These are phyloP conservation scores for Desmodus rotundus DNA, from an alignment of 2,113 vertebrate genomes.

Conservation along the genomic window DNA sequence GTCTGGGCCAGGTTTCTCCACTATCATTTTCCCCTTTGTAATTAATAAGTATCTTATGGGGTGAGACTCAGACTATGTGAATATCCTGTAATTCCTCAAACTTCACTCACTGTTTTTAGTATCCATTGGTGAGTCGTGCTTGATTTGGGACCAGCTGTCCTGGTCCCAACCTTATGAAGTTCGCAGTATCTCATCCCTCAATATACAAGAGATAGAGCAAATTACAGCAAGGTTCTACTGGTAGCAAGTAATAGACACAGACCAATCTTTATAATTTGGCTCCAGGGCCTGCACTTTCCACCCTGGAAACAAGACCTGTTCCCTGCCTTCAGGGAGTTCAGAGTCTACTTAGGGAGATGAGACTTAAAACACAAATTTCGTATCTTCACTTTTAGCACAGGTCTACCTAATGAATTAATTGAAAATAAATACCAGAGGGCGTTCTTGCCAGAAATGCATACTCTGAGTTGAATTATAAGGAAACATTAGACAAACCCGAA, in stretches of 20 bases:
- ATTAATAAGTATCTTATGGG: background rate
- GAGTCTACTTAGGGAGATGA: constrained; percentile 10
- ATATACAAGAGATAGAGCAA: background rate
- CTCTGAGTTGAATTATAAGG: constrained; percentile 24
- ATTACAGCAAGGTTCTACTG: background rate
- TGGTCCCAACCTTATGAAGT: background rate
- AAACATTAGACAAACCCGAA: constrained; percentile 34
- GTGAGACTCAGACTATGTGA: background rate
- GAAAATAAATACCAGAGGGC: constrained; percentile 45
- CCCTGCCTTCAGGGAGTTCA: background rate
- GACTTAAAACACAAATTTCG: constrained; percentile 25
- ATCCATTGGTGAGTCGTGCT: background rate
- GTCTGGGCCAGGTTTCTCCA: background rate
- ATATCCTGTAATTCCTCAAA: background rate
- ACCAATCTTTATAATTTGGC: background rate
- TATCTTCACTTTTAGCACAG: background rate
- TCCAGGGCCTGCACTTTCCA: background rate
- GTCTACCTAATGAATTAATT: constrained; percentile 2
- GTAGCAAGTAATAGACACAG: background rate
- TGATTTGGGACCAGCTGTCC: background rate
- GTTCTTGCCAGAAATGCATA: constrained; percentile 47
- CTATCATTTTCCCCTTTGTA: background rate
- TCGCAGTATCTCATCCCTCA: background rate
- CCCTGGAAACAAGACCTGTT: background rate
- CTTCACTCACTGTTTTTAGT: background rate